Evolutionary conservation across 2,113 vertebrate genomes (phyloP), one percentile per base, ranked within the genome.

Genomic region (Campylorhamphus procurvoides): DNA sequence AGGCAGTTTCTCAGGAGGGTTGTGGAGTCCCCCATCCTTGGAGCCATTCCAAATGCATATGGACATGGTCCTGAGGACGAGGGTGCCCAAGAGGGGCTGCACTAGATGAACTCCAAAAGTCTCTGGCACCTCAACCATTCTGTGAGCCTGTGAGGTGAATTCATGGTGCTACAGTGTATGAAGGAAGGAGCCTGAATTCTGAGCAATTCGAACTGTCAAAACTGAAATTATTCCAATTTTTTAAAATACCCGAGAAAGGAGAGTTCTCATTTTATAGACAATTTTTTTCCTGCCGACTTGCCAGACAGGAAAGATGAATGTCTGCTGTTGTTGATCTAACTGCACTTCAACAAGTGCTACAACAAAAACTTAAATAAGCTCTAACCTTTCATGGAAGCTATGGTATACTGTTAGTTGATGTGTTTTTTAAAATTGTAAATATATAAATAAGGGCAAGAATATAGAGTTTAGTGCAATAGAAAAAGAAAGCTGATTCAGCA

Each of bases 401-500:
- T 15, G 3, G 50, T 14, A 76, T 89, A 93, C 50, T 24, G 17
- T 75, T 40, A 74, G 85, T n/a, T 49, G 17, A 33, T 86, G 56
- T 82, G 68, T 10, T 62, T 86, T 88, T 90, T 37, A 0, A 84
- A 84, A 39, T 7, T 50, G 79, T 76, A 92, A 92, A 94, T 47
- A 82, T 42, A 62, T 59, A 94, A 95, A 83, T 90, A 89, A 90
- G 73, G 55, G 74, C 18, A 35, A 88, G 49, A 91, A 74, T 82
- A 53, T 20, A 6, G 66, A 64, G 46, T 90, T 52, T 6, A 12
- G 60, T 53, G 37, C 60, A 73, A 71, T 7, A 40, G 86, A 80
- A 93, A 53, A 46, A 81, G 89, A 96, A 95, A 91, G 94, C 96
- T 96, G 93, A 96, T 85, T 97, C 94, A 97, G 96, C 93, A 93